Conservation (phyloP, 2,888 invertebrate genomes). For the Tridacna gigas region DNA sequence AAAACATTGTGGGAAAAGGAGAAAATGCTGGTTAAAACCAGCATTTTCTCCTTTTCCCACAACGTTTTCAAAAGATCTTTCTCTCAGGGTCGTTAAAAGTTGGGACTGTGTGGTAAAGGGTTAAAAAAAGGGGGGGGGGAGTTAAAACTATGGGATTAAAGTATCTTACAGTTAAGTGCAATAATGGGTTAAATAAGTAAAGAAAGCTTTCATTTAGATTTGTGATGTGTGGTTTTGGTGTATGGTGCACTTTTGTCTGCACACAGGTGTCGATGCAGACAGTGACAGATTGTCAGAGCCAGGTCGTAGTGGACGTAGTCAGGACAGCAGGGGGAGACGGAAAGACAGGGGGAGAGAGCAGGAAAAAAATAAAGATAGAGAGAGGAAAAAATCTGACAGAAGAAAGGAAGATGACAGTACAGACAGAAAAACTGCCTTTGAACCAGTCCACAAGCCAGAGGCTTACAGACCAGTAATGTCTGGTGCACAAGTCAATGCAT, state of each 20-base stretch:
- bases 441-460: conserved; percentile 73
- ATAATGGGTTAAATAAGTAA: too few relatives aligned
- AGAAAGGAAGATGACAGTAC: conserved; percentile 43
- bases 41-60: too few relatives aligned
- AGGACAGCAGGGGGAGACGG: conserved; percentile 40
- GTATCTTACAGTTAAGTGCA: too few relatives aligned
- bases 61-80: too few relatives aligned
- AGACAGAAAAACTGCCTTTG: conserved; percentile 70
- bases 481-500: conserved; percentile 49
- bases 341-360: conserved; percentile 45
- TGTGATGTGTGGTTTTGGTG: conserved; percentile 22
- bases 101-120: too few relatives aligned
- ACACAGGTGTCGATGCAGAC: conserved; percentile 58
- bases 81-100: too few relatives aligned
- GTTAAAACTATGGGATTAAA: too few relatives aligned
- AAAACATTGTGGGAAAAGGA: too few relatives aligned
- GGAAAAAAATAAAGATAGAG: conserved; percentile 33
- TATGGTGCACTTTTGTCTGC: conserved; percentile 5
- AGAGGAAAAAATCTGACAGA: conserved; percentile 35
- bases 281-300: conserved; percentile 55
- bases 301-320: conserved; percentile 60
- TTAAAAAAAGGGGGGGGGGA: too few relatives aligned
- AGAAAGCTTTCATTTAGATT: background rate
- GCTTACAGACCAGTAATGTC: conserved; percentile 66
- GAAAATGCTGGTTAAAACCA: too few relatives aligned